phyloP scores from a whole-genome alignment of 2,113 vertebrate species.

The Ptilorrhoa leucosticta region DNA sequence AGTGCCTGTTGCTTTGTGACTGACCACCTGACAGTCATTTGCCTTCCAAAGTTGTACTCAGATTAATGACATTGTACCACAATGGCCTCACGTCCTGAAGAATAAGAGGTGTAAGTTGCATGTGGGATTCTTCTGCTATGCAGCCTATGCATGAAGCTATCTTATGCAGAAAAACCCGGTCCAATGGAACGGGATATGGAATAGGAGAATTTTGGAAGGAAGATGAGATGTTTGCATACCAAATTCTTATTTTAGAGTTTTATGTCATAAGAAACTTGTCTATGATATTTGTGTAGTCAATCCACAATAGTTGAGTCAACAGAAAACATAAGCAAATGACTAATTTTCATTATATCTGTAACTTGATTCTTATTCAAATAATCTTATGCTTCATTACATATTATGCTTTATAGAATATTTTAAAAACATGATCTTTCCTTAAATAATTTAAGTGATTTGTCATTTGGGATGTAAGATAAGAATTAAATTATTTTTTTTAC shows the following conservation, averaged over 20 bases:
- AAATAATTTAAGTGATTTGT: background rate
- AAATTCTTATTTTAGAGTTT: background rate
- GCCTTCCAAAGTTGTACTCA: background rate
- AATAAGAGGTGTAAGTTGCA: background rate
- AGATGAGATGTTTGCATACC: background rate
- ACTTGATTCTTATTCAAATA: background rate
- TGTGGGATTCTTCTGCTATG: background rate
- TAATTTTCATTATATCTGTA: background rate
- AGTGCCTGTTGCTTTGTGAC: background rate
- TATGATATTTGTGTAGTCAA: background rate
- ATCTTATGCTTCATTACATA: background rate
- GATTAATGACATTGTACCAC: background rate
- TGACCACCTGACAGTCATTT: background rate
- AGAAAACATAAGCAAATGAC: background rate
- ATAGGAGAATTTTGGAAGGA: background rate
- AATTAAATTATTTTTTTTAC: background rate
- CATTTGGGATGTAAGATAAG: background rate
- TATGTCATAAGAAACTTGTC: background rate
- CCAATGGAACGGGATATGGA: background rate
- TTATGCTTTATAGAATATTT: background rate
- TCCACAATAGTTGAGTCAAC: background rate
- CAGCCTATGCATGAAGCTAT: background rate
- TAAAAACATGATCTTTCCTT: background rate
- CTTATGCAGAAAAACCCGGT: fast-evolving
- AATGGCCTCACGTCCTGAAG: background rate